Percentiles rank a stretch among this genome's conserved stretches.
Evolutionary conservation across 2,113 vertebrate genomes (phyloP).

Genomic region (Nesoenas mayeri): DNA sequence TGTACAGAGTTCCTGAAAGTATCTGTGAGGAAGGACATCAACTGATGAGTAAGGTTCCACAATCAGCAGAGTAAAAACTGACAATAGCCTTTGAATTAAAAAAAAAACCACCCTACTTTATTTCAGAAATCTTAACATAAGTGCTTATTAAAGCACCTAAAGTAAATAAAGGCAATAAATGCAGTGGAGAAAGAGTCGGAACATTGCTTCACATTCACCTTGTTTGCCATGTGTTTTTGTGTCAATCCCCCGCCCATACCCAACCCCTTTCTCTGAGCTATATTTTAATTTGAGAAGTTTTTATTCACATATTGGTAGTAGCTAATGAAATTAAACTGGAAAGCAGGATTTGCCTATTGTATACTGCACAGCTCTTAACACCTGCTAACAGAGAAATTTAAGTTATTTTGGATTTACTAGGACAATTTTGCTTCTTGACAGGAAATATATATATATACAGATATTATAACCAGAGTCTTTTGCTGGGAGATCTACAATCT

Average conservation of each 20-base stretch:
- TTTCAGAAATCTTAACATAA: not conserved
- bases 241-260: not conserved
- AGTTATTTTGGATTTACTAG: not conserved
- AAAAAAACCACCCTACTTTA: not conserved
- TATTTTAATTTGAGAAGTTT: not conserved
- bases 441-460: not conserved
- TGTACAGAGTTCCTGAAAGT: not conserved
- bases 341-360: not conserved
- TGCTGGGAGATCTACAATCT: not conserved
- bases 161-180: not conserved
- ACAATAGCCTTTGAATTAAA: not conserved
- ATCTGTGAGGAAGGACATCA: not conserved
- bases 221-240: not conserved
- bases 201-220: not conserved
- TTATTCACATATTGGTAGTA: not conserved
- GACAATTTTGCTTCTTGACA: not conserved
- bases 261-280: not conserved
- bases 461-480: not conserved
- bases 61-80: not conserved
- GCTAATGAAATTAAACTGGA: not conserved
- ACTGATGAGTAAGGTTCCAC: not conserved
- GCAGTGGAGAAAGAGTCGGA: not conserved
- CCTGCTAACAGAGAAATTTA: not conserved
- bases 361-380: not conserved
- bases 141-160: not conserved